Percentiles rank a stretch among this genome's conserved stretches.
phyloP scores from a whole-genome alignment of 2,113 vertebrate genomes.

The Oryzias curvinotus region DNA sequence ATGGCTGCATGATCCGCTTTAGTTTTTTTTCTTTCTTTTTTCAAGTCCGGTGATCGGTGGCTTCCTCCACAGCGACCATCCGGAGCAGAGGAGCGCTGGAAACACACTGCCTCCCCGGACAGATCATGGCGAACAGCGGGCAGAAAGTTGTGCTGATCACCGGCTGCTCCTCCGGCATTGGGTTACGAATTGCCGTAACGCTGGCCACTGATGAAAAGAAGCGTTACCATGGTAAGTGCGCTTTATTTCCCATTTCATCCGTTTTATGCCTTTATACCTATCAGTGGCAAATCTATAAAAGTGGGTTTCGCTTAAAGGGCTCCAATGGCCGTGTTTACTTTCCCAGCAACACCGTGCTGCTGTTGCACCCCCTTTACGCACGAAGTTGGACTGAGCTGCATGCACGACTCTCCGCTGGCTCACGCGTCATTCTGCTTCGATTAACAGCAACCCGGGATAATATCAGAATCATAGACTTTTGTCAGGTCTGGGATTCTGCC shows the following conservation, averaged over 20 bases:
- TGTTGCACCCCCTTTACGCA: constrained; percentile 48
- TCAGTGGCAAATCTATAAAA: constrained; percentile 20
- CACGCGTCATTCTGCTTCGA: constrained; percentile 9
- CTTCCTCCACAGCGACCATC: constrained; percentile 64
- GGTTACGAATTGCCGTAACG: constrained; percentile 79
- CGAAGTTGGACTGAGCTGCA: constrained; percentile 35
- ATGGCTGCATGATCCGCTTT: constrained; percentile 78
- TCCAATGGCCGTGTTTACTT: constrained; percentile 44
- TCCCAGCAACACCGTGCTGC: constrained; percentile 9
- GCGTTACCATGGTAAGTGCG: constrained; percentile 82
- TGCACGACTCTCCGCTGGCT: constrained; percentile 15
- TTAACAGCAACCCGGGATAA: constrained; percentile 10
- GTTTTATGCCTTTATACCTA: constrained; percentile 37
- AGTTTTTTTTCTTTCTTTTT: constrained; percentile 66
- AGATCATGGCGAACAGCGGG: constrained; percentile 78
- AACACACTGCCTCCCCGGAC: constrained; percentile 59
- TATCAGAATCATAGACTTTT: constrained; percentile 40
- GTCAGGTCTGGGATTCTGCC: constrained; percentile 35
- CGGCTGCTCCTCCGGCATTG: constrained; percentile 85
- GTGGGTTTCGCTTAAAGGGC: constrained; percentile 12
- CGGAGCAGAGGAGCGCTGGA: constrained; percentile 61
- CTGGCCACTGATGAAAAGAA: constrained; percentile 81
- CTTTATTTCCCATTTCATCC: constrained; percentile 57
- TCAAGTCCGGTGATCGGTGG: constrained; percentile 65
- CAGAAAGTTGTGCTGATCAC: constrained; percentile 85